Evolutionary conservation across 1,140 invertebrate species (phyloP), one percentile per base, ranked within the genome.

Genomic region (Drosophila biarmipes): DNA sequence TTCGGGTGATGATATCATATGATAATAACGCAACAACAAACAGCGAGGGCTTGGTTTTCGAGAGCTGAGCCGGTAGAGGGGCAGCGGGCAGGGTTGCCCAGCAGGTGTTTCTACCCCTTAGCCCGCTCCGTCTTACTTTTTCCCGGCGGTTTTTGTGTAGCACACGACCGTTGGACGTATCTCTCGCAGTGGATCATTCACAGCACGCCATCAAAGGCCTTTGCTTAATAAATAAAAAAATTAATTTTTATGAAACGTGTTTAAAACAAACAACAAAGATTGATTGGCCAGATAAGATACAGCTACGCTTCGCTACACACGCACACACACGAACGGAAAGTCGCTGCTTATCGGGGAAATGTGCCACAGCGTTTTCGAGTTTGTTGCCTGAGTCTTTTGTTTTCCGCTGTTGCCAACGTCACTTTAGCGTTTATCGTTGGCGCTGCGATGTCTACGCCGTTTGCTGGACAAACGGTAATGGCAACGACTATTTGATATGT

Each of bases 191-290:
- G 35, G 37, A 58, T 48, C 76, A 76, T 61, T 72, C 82, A 64
- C 82, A 87, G 82, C 82, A 87, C 64, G 82, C 84, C 74, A 87
- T 87, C 80, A 89, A 87, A 87, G 75, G 78, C 85, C 74, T 84
- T 86, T 82, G 82, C 59, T 79, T 76, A 87, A 87, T 87, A 87
- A 87, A 89, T 89, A 89, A 89, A 89, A 87, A 89, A 89, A 84
- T 82, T 84, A 89, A 84, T 89, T 89, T 87, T 89, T 89, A 89
- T 89, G 84, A 89, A 89, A 89, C 84, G 84, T 89, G 84, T 89
- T 89, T 89, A 89, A 78, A 89, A 74, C 73, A 87, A 89, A 89
- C 79, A 89, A 84, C 84, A 84, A 89, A 89, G 84, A 89, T 89
- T 89, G 84, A 89, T 89, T 89, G 85, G 76, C 80, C 72, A 62